These are phyloP conservation scores for Electrona antarctica DNA, from an alignment of 2,113 vertebrate genomes.

Conservation along the genomic window DNA sequence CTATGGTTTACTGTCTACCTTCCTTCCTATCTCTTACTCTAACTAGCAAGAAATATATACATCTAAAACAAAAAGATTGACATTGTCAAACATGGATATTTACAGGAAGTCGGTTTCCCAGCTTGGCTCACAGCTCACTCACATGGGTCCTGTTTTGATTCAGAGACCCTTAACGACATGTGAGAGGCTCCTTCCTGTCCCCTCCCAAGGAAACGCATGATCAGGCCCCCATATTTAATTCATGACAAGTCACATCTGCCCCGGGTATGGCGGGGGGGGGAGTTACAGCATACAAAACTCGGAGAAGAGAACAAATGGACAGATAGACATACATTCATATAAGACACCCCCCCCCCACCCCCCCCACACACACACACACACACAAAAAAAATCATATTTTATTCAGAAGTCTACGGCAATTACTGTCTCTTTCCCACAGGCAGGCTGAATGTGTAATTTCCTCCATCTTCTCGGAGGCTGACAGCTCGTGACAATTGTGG, in stretches of 20 bases:
- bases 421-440: conserved; percentile 67
- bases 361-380: too few species aligned
- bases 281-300: conserved; percentile 63
- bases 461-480: conserved; percentile 64
- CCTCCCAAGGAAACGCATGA: conserved; percentile 71
- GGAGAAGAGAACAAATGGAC: conserved; percentile 56
- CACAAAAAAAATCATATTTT: conserved; percentile 73
- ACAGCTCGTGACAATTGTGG: conserved; percentile 69
- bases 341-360: not conserved
- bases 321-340: conserved; percentile 48
- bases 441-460: conserved; percentile 76
- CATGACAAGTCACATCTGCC: conserved; percentile 78
- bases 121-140: conserved; percentile 45
- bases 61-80: too few species aligned
- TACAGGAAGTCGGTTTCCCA: conserved; percentile 48
- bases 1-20: too few species aligned
- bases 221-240: conserved; percentile 79
- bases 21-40: too few species aligned
- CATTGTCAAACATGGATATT: conserved; percentile 30
- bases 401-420: conserved; percentile 74
- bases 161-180: conserved; percentile 74
- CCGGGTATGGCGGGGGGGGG: conserved; percentile 54
- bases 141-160: conserved; percentile 63
- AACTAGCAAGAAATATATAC: too few species aligned
- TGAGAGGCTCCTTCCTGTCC: conserved; percentile 73